These are phyloP conservation scores for Hesperia comma DNA, from an alignment of 2,888 invertebrate species.

Conservation along the genomic window DNA sequence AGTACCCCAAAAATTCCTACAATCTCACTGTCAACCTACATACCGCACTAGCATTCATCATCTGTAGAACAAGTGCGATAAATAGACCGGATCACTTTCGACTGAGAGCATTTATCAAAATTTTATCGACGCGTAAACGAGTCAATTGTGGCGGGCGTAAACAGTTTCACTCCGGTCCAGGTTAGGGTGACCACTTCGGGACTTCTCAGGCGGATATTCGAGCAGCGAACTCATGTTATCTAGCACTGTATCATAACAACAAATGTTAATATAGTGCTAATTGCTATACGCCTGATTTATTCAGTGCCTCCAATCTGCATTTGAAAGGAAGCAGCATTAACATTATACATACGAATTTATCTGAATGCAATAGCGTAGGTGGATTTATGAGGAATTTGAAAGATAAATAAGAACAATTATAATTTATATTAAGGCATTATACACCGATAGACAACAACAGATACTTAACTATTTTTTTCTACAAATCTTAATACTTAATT, in stretches of 20 bases:
- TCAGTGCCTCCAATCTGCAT: no score
- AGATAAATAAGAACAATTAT: no score
- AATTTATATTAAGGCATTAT: no score
- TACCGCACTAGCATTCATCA: slow-evolving; percentile 13
- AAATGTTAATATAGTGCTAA: no score
- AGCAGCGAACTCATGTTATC: neutral
- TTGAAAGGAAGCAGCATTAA: no score
- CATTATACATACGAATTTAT: no score
- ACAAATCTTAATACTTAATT: no score
- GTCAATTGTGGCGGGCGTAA: slow-evolving; percentile 29
- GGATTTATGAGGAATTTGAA: no score
- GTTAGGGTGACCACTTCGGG: slow-evolving; percentile 7
- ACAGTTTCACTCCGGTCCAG: slow-evolving; percentile 18
- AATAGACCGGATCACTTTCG: slow-evolving; percentile 34
- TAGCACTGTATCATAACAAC: neutral
- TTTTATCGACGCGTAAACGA: slow-evolving; percentile 34
- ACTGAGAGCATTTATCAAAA: slow-evolving; percentile 31
- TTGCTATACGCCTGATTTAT: no score
- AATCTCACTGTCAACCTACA: slow-evolving; percentile 24
- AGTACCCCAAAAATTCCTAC: slow-evolving; percentile 14
- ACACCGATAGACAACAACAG: no score
- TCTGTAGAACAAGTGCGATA: slow-evolving; percentile 19
- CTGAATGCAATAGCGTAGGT: no score
- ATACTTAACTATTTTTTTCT: no score
- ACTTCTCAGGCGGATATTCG: neutral